These are phyloP conservation scores for Tor tambroides DNA, from an alignment of 2,113 vertebrate genomes.

Conservation along the genomic window DNA sequence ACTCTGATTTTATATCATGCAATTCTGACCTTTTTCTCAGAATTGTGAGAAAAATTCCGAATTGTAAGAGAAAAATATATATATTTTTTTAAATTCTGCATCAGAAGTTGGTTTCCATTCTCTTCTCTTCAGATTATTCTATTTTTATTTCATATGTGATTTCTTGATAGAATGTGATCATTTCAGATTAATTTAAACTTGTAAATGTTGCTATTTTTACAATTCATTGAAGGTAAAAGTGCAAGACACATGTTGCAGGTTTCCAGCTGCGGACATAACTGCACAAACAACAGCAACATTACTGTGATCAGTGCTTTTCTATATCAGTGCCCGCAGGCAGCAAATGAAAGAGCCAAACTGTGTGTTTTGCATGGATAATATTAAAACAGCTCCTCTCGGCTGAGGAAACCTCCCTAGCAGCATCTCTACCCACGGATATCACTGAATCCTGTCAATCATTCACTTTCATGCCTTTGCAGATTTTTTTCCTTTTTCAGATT, in stretches of 20 bases:
- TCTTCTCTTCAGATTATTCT: no score
- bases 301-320: not conserved
- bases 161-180: no score
- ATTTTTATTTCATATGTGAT: no score
- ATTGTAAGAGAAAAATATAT: no score
- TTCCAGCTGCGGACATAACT: not conserved
- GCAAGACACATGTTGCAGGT: not conserved
- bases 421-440: not conserved
- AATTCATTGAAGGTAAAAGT: not conserved
- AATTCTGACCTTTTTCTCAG: no score
- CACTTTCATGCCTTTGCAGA: not conserved
- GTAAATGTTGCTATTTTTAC: no score
- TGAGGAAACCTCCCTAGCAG: not conserved
- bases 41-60: no score
- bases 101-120: no score
- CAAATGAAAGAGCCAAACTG: conserved; percentile 16
- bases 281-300: not conserved
- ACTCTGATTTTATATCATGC: no score
- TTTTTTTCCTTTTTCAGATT: not conserved
- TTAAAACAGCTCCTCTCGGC: not conserved
- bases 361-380: not conserved
- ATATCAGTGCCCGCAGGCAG: not conserved
- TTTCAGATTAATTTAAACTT: no score
- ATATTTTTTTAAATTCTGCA: no score
- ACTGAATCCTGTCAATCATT: not conserved